phyloP scores from a whole-genome alignment of 2,797 vertebrate species.

The Crenichthys baileyi region DNA sequence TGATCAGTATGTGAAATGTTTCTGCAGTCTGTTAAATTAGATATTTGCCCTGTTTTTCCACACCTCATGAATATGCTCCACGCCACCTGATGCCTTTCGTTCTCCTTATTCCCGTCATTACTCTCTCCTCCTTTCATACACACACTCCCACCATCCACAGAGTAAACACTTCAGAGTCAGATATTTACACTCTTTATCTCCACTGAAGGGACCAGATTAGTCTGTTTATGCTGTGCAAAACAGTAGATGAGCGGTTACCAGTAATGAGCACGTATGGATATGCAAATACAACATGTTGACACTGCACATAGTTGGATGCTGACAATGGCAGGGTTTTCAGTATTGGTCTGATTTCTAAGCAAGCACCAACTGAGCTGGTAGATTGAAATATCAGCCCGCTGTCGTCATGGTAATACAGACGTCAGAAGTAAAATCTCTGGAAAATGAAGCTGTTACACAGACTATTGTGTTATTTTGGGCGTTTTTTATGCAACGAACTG shows the following conservation, averaged over 20 bases:
- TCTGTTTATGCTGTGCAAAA: constrained; percentile 56
- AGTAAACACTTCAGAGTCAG: constrained; percentile 58
- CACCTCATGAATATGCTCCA: constrained; percentile 7
- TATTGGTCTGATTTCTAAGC: constrained; percentile 18
- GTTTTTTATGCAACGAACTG: constrained; percentile 33
- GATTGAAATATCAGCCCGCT: constrained; percentile 39
- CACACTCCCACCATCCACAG: constrained; percentile 15
- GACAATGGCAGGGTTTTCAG: constrained; percentile 23
- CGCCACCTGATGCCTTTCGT: constrained; percentile 20
- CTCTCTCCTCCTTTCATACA: constrained; percentile 8
- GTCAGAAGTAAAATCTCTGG: constrained; percentile 44
- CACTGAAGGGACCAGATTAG: constrained; percentile 55
- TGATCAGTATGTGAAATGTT: neutral
- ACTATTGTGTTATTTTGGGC: constrained; percentile 59
- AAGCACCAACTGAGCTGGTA: neutral
- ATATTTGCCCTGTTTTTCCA: neutral
- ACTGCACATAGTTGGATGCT: constrained; percentile 5
- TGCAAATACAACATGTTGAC: constrained; percentile 9
- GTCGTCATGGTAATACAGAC: constrained; percentile 69
- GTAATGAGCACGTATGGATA: constrained; percentile 36
- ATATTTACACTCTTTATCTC: constrained; percentile 50
- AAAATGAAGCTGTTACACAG: constrained; percentile 51
- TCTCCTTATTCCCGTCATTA: neutral
- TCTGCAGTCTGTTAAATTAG: neutral
- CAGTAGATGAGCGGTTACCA: constrained; percentile 32